Conservation (phyloP, 2,888 invertebrate species). For the Nomada fabriciana region DNA sequence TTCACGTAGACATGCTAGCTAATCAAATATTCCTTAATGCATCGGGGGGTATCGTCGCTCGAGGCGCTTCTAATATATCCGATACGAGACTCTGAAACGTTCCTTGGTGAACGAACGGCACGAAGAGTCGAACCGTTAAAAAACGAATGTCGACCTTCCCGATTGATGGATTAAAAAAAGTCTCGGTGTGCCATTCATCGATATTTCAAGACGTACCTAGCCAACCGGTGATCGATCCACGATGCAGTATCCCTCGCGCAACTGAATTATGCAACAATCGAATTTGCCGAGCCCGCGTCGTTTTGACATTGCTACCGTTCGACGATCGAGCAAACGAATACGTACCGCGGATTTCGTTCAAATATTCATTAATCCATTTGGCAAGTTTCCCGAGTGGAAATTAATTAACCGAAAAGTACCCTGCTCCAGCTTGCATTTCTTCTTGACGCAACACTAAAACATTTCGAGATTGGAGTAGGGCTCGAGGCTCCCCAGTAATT, state of each 20-base stretch:
- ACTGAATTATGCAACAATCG: constrained; percentile 30
- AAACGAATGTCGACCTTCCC: not conserved
- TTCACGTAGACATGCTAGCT: not conserved
- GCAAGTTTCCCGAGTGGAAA: not conserved
- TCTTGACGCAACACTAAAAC: too few relatives aligned
- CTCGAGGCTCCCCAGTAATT: too few relatives aligned
- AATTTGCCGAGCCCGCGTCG: not conserved
- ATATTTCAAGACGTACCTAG: constrained; percentile 55
- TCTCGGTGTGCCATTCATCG: constrained; percentile 29
- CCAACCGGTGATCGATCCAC: constrained; percentile 12
- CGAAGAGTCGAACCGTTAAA: not conserved
- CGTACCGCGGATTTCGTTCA: not conserved
- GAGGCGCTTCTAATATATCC: not conserved
- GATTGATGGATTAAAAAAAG: constrained; percentile 32
- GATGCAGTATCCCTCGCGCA: not conserved
- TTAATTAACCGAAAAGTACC: too few relatives aligned
- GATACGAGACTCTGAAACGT: not conserved
- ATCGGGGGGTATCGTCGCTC: not conserved
- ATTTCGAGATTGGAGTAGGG: too few relatives aligned
- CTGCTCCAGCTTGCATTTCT: too few relatives aligned
- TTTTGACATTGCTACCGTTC: not conserved
- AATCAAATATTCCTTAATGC: constrained; percentile 29
- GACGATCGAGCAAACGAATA: not conserved
- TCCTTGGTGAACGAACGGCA: not conserved
- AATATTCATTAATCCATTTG: not conserved